These are phyloP conservation scores for Boleophthalmus pectinirostris DNA, from an alignment of 2,113 vertebrate genomes.

Conservation along the genomic window DNA sequence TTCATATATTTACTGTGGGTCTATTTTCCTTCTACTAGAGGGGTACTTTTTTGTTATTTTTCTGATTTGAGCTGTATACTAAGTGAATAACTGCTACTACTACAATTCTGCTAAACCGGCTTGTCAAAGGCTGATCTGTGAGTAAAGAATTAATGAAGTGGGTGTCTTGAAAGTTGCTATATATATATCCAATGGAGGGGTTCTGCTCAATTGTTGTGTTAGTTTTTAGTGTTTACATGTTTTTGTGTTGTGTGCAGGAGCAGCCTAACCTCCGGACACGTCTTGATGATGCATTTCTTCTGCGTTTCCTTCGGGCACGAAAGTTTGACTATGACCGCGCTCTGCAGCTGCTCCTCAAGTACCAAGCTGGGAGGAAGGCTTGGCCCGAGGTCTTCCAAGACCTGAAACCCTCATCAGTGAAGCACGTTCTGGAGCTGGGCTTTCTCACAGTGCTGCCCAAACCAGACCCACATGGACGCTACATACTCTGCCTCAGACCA, in stretches of 20 bases:
- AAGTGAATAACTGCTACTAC: no score
- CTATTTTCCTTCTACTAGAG: no score
- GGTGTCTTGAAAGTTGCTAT: no score
- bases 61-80: no score
- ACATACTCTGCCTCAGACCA: constrained; percentile 90
- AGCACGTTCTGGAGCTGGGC: constrained; percentile 89
- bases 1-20: no score
- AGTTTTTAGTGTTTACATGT: no score
- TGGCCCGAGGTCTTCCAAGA: constrained; percentile 96
- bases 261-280: constrained; percentile 87
- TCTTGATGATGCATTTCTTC: constrained; percentile 90
- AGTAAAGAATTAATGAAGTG: no score
- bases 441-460: constrained; percentile 93
- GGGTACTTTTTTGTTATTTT: no score
- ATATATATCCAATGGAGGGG: no score
- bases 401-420: constrained; percentile 88
- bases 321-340: constrained; percentile 98
- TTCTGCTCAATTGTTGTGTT: no score
- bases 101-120: no score
- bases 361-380: constrained; percentile 87
- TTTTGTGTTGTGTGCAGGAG: constrained; percentile 77
- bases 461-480: constrained; percentile 88
- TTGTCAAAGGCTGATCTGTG: no score
- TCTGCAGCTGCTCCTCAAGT: constrained; percentile 93
- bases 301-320: constrained; percentile 94